phyloP scores from a whole-genome alignment of 30 jellyfish, hydroid and myxozoan species.

The Aurelia sp. region DNA sequence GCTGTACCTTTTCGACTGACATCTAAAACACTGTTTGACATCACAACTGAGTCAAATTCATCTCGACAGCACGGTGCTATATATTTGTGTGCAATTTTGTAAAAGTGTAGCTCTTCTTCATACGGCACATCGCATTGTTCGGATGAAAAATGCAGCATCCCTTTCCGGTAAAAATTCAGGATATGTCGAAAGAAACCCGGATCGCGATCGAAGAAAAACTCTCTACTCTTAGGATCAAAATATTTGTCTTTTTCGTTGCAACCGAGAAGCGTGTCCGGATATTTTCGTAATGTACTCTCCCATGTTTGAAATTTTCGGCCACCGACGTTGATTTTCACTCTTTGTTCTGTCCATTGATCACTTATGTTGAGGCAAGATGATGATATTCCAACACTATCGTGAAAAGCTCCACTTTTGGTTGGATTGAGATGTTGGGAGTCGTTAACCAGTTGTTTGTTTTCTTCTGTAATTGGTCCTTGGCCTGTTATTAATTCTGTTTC shows the following conservation, averaged over 20 bases:
- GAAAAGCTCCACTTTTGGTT: neutral
- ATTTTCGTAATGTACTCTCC: slow-evolving; percentile 78
- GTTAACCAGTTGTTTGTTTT: neutral
- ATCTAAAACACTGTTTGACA: neutral
- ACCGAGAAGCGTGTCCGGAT: slow-evolving; percentile 79
- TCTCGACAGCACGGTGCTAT: slow-evolving; percentile 80
- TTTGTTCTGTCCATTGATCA: slow-evolving; percentile 58
- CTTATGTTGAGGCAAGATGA: too few relatives aligned
- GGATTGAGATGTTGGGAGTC: slow-evolving; percentile 3
- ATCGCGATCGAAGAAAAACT: slow-evolving; percentile 81
- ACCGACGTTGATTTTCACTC: slow-evolving; percentile 73
- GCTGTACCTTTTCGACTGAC: slow-evolving; percentile 20
- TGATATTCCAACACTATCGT: slow-evolving; percentile 5
- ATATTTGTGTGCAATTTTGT: slow-evolving; percentile 61
- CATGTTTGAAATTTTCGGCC: slow-evolving; percentile 80
- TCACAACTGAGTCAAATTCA: slow-evolving; percentile 55
- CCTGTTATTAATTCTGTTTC: slow-evolving; percentile 51
- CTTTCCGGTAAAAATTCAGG: slow-evolving; percentile 76
- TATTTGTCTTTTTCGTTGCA: slow-evolving; percentile 68
- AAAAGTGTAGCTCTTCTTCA: slow-evolving; percentile 75
- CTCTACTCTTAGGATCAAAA: slow-evolving; percentile 37
- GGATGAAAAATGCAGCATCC: slow-evolving; percentile 68
- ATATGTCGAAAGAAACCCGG: slow-evolving; percentile 84
- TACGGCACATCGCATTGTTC: slow-evolving; percentile 83
- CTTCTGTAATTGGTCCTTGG: neutral